Conservation (phyloP, 2,888 invertebrate genomes). For the Volucella bombylans region DNA sequence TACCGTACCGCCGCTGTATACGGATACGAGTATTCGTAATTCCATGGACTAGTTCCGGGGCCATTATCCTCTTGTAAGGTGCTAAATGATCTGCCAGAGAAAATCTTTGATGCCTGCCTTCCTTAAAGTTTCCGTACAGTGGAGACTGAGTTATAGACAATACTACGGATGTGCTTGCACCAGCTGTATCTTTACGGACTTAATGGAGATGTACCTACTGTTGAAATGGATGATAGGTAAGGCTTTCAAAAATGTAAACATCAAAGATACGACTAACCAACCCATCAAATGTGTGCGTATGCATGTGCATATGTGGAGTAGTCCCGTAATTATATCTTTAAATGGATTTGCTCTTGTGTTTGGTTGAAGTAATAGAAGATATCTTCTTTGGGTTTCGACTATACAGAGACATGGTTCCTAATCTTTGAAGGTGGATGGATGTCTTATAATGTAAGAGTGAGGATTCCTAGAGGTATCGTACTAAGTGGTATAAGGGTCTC, state of each 20-base stretch:
- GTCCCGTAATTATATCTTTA: slow-evolving; percentile 49
- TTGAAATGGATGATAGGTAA: slow-evolving; percentile 4
- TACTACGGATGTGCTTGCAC: slow-evolving; percentile 1
- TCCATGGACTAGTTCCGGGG: slow-evolving; percentile 37
- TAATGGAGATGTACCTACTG: slow-evolving; percentile 41
- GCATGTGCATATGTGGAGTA: background rate
- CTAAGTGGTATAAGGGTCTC: too few species aligned
- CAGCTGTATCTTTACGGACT: slow-evolving; percentile 26
- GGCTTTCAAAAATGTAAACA: slow-evolving; percentile 58
- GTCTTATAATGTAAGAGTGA: too few species aligned
- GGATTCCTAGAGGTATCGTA: too few species aligned
- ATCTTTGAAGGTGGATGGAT: too few species aligned
- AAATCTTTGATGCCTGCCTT: slow-evolving; percentile 64
- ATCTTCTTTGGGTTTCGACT: slow-evolving; percentile 11
- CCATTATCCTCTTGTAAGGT: slow-evolving; percentile 64
- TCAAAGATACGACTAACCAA: slow-evolving; percentile 37
- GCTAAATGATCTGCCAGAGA: slow-evolving; percentile 65
- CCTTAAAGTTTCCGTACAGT: slow-evolving; percentile 37
- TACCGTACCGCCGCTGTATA: background rate
- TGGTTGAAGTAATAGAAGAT: slow-evolving; percentile 9
- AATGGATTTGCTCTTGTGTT: slow-evolving; percentile 24
- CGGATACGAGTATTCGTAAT: background rate
- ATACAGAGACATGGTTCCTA: too few species aligned
- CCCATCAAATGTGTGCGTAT: too few species aligned
- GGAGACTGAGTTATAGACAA: slow-evolving; percentile 45